Conservation (phyloP, 37 sponge, comb jelly and placozoan species). For the Sycon ciliatum region DNA sequence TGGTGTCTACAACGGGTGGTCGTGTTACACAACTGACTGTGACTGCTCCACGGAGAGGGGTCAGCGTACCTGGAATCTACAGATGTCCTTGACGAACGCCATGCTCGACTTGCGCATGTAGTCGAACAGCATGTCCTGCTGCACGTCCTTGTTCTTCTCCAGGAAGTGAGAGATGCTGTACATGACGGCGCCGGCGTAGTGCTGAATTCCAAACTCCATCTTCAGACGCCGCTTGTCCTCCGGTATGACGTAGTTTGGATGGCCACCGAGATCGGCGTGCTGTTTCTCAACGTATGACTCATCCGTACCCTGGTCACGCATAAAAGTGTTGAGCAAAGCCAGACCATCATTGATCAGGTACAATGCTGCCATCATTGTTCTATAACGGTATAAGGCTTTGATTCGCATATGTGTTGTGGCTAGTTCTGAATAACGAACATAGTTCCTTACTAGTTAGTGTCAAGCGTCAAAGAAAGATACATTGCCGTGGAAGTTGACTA, state of each 20-base stretch:
- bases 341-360: not conserved
- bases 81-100: slow-evolving; percentile 53
- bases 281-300: slow-evolving; percentile 71
- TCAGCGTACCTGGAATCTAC: slow-evolving; percentile 55
- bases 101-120: slow-evolving; percentile 53
- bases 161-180: slow-evolving; percentile 65
- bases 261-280: slow-evolving; percentile 54
- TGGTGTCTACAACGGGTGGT: too few species aligned
- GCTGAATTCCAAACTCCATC: slow-evolving; percentile 71
- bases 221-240: slow-evolving; percentile 64
- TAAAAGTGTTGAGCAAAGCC: not conserved
- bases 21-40: too few species aligned
- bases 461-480: not conserved
- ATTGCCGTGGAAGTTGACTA: not conserved
- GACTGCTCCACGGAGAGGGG: too few species aligned
- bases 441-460: not conserved
- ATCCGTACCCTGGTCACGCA: slow-evolving; percentile 62
- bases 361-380: too few species aligned
- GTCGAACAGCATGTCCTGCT: slow-evolving; percentile 82
- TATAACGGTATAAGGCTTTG: too few species aligned
- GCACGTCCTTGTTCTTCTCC: slow-evolving; percentile 92
- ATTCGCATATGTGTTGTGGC: too few species aligned
- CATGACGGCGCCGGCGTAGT: slow-evolving; percentile 85
- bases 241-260: slow-evolving; percentile 63
- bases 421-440: too few species aligned